Conservation (phyloP, 2,113 vertebrate genomes). For the Chiloscyllium plagiosum region DNA sequence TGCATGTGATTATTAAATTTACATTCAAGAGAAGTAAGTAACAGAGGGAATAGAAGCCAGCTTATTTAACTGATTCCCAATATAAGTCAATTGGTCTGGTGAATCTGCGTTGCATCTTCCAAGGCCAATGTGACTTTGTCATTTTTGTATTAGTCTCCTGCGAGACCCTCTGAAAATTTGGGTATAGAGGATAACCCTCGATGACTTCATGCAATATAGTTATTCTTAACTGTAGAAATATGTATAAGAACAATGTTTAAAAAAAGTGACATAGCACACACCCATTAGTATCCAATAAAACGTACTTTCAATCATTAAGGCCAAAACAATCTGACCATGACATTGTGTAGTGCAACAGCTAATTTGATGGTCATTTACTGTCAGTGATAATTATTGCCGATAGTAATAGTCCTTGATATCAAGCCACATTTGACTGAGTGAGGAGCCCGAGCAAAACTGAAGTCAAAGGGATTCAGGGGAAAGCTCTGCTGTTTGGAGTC, state of each 20-base stretch:
- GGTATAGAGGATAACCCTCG: background rate
- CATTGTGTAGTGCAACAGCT: background rate
- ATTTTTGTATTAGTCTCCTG: too few relatives aligned
- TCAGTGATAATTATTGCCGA: too few relatives aligned
- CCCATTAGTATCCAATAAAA: background rate
- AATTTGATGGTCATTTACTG: background rate
- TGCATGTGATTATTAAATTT: too few relatives aligned
- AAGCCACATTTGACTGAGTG: too few relatives aligned
- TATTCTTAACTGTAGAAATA: background rate
- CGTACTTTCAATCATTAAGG: background rate
- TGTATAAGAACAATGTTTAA: background rate
- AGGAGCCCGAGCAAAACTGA: too few relatives aligned
- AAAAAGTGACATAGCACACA: background rate
- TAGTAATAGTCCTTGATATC: too few relatives aligned
- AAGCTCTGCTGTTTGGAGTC: too few relatives aligned
- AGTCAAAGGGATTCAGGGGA: too few relatives aligned
- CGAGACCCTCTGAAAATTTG: background rate
- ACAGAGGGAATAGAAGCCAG: too few relatives aligned
- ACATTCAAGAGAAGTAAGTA: too few relatives aligned
- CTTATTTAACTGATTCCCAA: background rate
- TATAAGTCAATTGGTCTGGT: background rate
- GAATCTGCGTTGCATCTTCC: background rate
- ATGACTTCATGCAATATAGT: too few relatives aligned
- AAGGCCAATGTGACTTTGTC: background rate
- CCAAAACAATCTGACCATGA: background rate